Percentiles rank a stretch among this genome's conserved stretches.
phyloP scores from a whole-genome alignment of 2,797 vertebrate species.

The Emys orbicularis region DNA sequence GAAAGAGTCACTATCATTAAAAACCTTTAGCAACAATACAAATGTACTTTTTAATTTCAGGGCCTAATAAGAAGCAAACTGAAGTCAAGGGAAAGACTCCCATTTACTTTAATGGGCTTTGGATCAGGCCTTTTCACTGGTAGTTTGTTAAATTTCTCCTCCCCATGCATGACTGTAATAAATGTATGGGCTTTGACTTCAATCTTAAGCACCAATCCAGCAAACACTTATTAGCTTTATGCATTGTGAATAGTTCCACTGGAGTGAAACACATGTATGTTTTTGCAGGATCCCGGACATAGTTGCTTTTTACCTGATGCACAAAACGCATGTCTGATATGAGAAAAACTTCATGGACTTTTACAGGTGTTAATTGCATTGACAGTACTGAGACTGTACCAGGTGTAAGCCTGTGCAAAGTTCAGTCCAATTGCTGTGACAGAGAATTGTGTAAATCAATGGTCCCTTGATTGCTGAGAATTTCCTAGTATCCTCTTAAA shows the following conservation, averaged over 20 bases:
- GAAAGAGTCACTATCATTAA: not conserved
- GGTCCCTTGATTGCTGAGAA: not conserved
- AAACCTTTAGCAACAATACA: conserved; percentile 29
- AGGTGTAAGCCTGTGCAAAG: not conserved
- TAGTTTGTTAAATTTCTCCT: not conserved
- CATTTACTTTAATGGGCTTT: not conserved
- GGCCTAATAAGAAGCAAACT: not conserved
- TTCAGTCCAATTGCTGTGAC: not conserved
- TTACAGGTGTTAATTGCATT: not conserved
- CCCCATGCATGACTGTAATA: not conserved
- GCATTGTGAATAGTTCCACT: not conserved
- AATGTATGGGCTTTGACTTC: not conserved
- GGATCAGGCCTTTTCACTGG: not conserved
- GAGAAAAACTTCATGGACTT: not conserved
- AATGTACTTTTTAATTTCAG: not conserved
- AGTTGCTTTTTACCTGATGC: not conserved
- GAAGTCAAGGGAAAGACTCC: not conserved
- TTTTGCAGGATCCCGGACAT: not conserved
- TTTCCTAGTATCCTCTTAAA: too few species aligned
- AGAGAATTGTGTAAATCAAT: not conserved
- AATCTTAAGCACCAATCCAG: not conserved
- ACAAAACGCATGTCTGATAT: too few species aligned
- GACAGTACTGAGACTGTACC: too few species aligned
- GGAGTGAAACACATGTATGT: too few species aligned
- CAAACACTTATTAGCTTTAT: not conserved